phyloP scores from a whole-genome alignment of 2,797 vertebrate species.

The Xiphorhynchus erythropygius region DNA sequence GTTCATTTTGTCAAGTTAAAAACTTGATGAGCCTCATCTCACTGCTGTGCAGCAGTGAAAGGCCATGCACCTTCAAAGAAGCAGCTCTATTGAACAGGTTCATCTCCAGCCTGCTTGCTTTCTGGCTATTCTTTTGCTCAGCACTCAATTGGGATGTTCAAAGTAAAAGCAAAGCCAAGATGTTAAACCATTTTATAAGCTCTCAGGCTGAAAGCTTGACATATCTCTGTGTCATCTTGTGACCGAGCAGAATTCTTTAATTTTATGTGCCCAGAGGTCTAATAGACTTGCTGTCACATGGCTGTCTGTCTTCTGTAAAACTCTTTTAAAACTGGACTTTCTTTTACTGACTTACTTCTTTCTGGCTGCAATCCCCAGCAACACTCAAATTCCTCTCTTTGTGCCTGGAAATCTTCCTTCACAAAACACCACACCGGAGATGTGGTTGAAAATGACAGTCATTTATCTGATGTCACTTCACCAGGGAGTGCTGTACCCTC shows the following conservation, averaged over 20 bases:
- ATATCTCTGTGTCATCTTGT: constrained; percentile 12
- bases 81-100: background rate
- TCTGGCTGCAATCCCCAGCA: background rate
- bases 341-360: background rate
- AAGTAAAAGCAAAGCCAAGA: constrained; percentile 31
- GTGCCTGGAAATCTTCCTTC: background rate
- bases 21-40: background rate
- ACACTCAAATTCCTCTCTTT: background rate
- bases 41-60: background rate
- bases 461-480: constrained; percentile 34
- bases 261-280: constrained; percentile 20
- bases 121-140: background rate
- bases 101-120: constrained; percentile 31
- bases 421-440: background rate
- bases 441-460: background rate
- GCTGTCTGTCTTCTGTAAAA: background rate
- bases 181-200: constrained; percentile 46
- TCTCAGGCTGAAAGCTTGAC: constrained; percentile 34
- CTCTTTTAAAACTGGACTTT: constrained; percentile 31
- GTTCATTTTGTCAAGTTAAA: background rate
- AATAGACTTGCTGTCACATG: constrained; percentile 49
- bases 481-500: background rate
- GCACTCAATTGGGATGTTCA: background rate
- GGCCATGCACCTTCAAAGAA: background rate
- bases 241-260: constrained; percentile 51